These are phyloP conservation scores for Desmodus rotundus DNA, from an alignment of 2,113 vertebrate genomes.

Conservation along the genomic window DNA sequence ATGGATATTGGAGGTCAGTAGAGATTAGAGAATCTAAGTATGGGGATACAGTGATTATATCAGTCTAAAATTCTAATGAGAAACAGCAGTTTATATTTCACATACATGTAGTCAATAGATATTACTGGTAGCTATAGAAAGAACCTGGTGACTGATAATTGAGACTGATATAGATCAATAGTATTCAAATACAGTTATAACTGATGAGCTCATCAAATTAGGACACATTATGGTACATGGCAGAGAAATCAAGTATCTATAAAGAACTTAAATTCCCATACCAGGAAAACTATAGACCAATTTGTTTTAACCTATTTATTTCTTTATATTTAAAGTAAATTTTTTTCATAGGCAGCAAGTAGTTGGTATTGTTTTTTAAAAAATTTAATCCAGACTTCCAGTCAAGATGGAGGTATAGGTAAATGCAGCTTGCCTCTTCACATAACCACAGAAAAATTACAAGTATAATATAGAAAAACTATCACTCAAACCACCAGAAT, in stretches of 20 bases:
- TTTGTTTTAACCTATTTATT: not conserved
- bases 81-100: not conserved
- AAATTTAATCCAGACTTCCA: not conserved
- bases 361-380: not conserved
- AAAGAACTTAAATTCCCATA: not conserved
- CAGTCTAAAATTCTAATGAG: not conserved
- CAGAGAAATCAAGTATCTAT: not conserved
- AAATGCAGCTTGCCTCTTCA: too few species aligned
- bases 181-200: not conserved
- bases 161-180: not conserved
- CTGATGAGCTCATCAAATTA: not conserved
- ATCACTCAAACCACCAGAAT: too few species aligned
- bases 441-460: too few species aligned
- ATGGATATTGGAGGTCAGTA: not conserved
- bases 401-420: too few species aligned
- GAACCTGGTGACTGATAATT: not conserved
- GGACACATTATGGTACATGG: not conserved
- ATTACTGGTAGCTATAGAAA: slow-evolving; percentile 4
- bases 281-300: not conserved
- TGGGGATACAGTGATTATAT: not conserved
- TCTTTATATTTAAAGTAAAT: slow-evolving; percentile 10
- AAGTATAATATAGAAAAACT: too few species aligned
- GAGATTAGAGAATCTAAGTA: not conserved
- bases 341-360: not conserved
- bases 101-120: not conserved